Evolutionary conservation across 2,113 vertebrate genomes (phyloP), one percentile per base, ranked within the genome.

Genomic region (Tupaia chinensis): DNA sequence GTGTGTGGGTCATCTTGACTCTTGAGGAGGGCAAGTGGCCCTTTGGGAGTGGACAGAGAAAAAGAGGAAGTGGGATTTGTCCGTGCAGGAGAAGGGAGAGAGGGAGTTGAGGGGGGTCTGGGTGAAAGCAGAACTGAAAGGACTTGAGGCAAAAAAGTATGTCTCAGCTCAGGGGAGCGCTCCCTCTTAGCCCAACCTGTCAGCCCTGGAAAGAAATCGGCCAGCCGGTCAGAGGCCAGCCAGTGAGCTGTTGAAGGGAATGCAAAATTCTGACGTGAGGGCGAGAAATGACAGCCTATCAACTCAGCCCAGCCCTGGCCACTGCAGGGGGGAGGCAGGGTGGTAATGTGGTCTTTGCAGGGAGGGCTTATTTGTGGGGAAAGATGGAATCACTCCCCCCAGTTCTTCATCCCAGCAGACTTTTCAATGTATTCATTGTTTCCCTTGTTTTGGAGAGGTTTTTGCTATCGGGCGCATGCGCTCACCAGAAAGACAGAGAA

Each of bases 131-230:
- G 58, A 74, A 63, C 58, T 72, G 3, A 7, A 61, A 85, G 29
- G 13, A 20, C 23, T 53, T 4, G 61, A 96, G 56, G 32, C 17
- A 8, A 20, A 32, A 76, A 97, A 97, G 58, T 69, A 3, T 76
- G 89, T 78, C 89, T 96, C 1, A 56, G 87, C 95, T 93, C 87
- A 7, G 74, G 89, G 95, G 95, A 96, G 61, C 3, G 17, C 58
- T 63, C 93, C 68, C 91, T 90, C 76, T 79, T 69, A 87, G 87
- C 91, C 93, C 85, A 16, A 23, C 80, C 96, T 88, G 85, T 95
- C 93, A 97, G 96, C 44, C 95, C 81, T 61, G 66, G 56, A 87
- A 72, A 95, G 96, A 90, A 78, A 73, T 74, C 11, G 27, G 73
- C 69, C 0, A 54, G 32, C 13, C 22, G 96, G 97, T 89, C 82